Percentiles rank a stretch among this genome's conserved stretches.
phyloP scores from a whole-genome alignment of 2,113 vertebrate species.

The Phaethornis superciliosus region DNA sequence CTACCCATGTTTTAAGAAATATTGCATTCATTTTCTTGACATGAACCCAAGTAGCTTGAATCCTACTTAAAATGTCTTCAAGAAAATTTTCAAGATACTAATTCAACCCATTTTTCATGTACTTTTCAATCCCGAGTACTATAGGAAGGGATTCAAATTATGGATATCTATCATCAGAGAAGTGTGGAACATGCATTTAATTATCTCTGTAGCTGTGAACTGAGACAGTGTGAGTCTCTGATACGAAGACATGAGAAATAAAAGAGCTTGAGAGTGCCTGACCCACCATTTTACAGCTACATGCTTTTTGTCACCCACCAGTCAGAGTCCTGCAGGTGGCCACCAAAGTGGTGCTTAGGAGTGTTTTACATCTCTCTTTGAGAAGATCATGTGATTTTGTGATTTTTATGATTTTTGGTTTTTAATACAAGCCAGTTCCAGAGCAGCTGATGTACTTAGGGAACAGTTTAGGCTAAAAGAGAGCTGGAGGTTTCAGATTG shows the following conservation, averaged over 20 bases:
- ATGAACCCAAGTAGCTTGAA: not conserved
- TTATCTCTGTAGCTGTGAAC: not conserved
- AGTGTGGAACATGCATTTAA: not conserved
- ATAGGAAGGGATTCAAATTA: not conserved
- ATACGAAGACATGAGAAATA: conserved; percentile 8
- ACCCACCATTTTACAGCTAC: not conserved
- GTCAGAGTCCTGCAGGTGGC: conserved; percentile 3
- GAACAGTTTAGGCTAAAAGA: not conserved
- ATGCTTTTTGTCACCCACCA: not conserved
- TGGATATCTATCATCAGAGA: conserved; percentile 5
- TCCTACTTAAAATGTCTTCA: not conserved
- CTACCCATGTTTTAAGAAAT: not conserved
- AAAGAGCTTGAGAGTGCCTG: not conserved
- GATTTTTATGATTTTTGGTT: not conserved
- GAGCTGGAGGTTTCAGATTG: not conserved
- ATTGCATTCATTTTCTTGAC: conserved; percentile 8
- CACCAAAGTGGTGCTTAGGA: not conserved
- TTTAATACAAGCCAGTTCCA: not conserved
- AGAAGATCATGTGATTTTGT: not conserved
- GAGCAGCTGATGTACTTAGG: not conserved
- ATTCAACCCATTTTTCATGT: conserved; percentile 28
- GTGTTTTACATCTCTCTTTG: not conserved
- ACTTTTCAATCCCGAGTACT: conserved; percentile 2
- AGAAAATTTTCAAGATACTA: conserved; percentile 32
- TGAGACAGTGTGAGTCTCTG: not conserved